Evolutionary conservation across 2,797 vertebrate species (phyloP), one percentile per base, ranked within the genome.

Genomic region (Argyrosomus regius): DNA sequence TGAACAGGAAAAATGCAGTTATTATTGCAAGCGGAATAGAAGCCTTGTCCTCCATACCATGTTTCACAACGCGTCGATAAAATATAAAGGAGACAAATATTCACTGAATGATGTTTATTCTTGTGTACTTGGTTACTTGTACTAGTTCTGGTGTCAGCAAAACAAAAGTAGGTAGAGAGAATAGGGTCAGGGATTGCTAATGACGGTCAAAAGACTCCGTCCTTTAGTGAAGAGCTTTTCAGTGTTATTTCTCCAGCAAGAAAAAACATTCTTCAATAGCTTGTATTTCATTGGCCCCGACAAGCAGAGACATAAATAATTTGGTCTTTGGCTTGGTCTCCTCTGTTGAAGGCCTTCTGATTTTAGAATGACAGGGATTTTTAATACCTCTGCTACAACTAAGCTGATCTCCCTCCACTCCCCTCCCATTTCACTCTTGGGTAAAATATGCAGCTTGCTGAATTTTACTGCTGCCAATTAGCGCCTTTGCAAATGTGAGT

Each of bases 381-480:
- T 81, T 77, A 80, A 80, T 86, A 77, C 79, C 50, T 86, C 59
- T 74, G 66, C 70, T 77, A 77, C 86, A 89, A 89, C 90, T 82
- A 66, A 88, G 86, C 81, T 61, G 52, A 79, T 86, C 77, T 77
- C 52, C 28, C 39, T 20, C 18, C 35, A 22, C 84, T 78, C 59
- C 5, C 6, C 62, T 85, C 65, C 63, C 48, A 9, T 80, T 73
- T 80, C 82, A 88, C 86, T 84, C 68, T 46, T 53, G 76, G 86
- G 82, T 88, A 86, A 92, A 91, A 91, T 87, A 91, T 84, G 80
- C 85, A 88, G 73, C 75, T 77, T 77, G 76, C 78, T 84, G 87
- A 81, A 84, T 92, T 92, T 85, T 91, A 93, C 85, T 82, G 81
- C 83, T 14, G 46, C 89, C 89, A 93, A 93, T 94, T 93, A 93